These are phyloP conservation scores for Polietes domitor DNA, from an alignment of 2,888 invertebrate genomes.

Conservation along the genomic window DNA sequence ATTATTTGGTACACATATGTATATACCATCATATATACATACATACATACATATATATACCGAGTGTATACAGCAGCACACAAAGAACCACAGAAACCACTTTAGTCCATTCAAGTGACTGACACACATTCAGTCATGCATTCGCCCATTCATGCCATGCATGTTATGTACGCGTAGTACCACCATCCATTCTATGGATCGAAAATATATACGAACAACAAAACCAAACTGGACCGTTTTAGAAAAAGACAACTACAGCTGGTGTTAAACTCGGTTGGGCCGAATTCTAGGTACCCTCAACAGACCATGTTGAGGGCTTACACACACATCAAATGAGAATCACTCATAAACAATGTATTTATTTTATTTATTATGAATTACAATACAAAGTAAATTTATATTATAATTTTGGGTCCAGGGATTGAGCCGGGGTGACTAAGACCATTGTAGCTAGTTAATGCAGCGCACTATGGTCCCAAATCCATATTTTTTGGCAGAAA, in stretches of 20 bases:
- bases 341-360: too few species aligned
- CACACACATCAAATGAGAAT: too few species aligned
- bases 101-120: constrained; percentile 36
- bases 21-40: constrained; percentile 7
- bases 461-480: too few species aligned
- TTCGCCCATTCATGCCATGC: constrained; percentile 1
- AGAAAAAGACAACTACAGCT: neutral
- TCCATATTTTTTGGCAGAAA: too few species aligned
- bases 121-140: constrained; percentile 26
- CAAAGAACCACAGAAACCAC: constrained; percentile 36
- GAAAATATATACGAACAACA: neutral
- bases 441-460: too few species aligned
- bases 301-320: too few species aligned
- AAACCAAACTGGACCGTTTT: neutral
- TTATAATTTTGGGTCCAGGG: too few species aligned
- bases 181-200: neutral
- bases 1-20: constrained; percentile 22
- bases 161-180: neutral
- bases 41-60: neutral
- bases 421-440: too few species aligned
- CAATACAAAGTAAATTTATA: too few species aligned
- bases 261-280: neutral
- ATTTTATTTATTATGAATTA: too few species aligned
- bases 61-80: neutral
- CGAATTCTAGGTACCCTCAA: neutral